Evolutionary conservation across 2,113 vertebrate genomes (phyloP), one percentile per base, ranked within the genome.

Genomic region (Nesogale talazaci): DNA sequence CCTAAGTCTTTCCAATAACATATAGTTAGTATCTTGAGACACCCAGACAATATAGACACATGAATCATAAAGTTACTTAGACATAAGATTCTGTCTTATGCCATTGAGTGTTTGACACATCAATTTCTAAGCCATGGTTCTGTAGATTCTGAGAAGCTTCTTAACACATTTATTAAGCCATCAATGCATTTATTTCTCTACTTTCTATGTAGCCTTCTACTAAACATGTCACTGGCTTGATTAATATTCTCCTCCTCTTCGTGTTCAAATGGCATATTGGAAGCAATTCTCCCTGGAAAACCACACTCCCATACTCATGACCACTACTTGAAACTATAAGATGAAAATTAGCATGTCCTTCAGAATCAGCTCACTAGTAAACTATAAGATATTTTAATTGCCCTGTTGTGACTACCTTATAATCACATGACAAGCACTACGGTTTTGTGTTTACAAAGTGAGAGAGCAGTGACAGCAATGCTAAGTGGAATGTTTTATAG

Each of bases 61-160:
- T 88, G 95, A 83, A 89, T 79, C 40, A 29, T 79, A 92, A 82
- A 67, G 76, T 96, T 95, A 89, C 92, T 96, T 97, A 95, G 87
- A 86, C 92, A 94, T 90, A 89, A 86, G 96, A 94, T 93, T 95
- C 96, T 95, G 91, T 93, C 97, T 87, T 94, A 94, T 94, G 93
- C 96, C 96, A 96, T 67, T 90, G 93, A 94, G 72, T 95, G 61
- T 95, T 89, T 95, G 93, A 97, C 59, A 70, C 90, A 93, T 94
- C 95, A 80, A 59, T 94, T 95, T 95, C 92, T 84, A 83, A 95
- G 38, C 1, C 9, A 1, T 7, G 27, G 42, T 83, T 75, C 40
- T 29, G 8, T 2, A 69, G 42, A 12, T 11, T 74, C n/a, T 3
- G 14, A 14, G 3, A 1, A 4, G 40, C 40, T 74, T 57, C 6